Conservation (phyloP, 2,113 vertebrate genomes). For the Coreoperca whiteheadi region DNA sequence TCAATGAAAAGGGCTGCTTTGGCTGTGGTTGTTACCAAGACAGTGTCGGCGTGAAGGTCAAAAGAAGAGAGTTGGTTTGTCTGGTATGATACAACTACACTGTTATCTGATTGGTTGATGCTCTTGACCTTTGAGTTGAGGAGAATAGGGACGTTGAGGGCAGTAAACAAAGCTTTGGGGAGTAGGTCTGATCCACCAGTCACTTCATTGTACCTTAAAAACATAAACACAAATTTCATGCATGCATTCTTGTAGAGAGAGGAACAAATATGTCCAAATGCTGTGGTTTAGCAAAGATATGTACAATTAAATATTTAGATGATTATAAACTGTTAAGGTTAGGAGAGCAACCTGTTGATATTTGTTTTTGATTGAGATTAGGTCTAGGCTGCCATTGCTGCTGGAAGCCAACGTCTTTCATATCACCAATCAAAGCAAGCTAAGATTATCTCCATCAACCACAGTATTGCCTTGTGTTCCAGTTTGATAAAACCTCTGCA, state of each 20-base stretch:
- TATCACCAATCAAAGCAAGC: no score
- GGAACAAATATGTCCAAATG: neutral
- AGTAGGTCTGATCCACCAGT: conserved; percentile 70
- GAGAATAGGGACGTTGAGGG: conserved; percentile 59
- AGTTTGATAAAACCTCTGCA: no score
- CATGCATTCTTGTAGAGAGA: neutral
- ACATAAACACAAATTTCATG: no score
- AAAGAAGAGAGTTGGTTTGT: neutral
- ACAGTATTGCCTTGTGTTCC: no score
- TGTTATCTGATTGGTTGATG: conserved; percentile 22
- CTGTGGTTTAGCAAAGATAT: neutral
- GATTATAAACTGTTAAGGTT: neutral
- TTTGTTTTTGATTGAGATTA: neutral
- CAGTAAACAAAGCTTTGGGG: conserved; percentile 50
- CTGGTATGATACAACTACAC: conserved; percentile 37
- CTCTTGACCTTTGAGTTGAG: conserved; percentile 61
- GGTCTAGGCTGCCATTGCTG: neutral
- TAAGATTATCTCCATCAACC: no score
- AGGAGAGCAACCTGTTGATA: no score
- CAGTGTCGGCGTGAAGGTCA: conserved; percentile 46
- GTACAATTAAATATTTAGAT: neutral
- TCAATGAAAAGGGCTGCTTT: conserved; percentile 82
- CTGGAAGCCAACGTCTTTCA: no score
- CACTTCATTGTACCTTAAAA: conserved; percentile 55
- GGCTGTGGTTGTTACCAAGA: conserved; percentile 80